These are phyloP conservation scores for Pseudomyrmex concolor DNA, from an alignment of 1,140 invertebrate genomes.

Conservation along the genomic window DNA sequence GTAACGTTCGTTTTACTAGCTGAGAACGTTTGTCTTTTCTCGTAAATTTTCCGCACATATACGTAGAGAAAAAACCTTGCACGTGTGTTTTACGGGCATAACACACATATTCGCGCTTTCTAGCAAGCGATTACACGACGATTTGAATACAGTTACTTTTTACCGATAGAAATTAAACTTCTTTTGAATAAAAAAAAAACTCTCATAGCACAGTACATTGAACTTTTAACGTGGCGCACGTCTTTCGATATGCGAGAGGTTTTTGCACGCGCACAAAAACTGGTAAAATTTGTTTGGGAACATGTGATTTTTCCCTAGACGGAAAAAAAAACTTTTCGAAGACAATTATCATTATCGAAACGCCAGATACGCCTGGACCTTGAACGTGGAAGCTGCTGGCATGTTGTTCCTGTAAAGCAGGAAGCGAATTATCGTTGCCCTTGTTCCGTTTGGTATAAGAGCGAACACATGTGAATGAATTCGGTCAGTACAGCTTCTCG, in stretches of 20 bases:
- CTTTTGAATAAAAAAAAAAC: too few relatives aligned
- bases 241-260: too few relatives aligned
- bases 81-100: neutral
- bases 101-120: too few relatives aligned
- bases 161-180: neutral
- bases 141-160: neutral
- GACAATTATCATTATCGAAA: constrained; percentile 52
- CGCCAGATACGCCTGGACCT: constrained; percentile 49
- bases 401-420: constrained; percentile 37
- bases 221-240: too few relatives aligned
- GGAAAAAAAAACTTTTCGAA: neutral
- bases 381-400: constrained; percentile 59
- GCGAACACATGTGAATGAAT: constrained; percentile 29
- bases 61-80: neutral
- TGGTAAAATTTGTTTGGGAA: neutral
- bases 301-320: neutral
- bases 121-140: neutral
- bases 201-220: neutral
- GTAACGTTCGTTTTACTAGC: neutral
- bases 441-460: constrained; percentile 62
- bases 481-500: constrained; percentile 59
- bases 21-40: neutral
- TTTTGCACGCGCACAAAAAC: neutral
- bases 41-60: neutral
- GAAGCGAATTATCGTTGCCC: constrained; percentile 68